Percentiles rank a stretch among this genome's conserved stretches.
Evolutionary conservation across 1,140 invertebrate genomes (phyloP).

Genomic region (silkworm (Bombyx mori)): ASM3026992v2 NC_085107.1:11934001-11934500

Average conservation of each 20-base stretch:
- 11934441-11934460: too few relatives aligned
- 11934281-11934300: constrained; percentile 46
- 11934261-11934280: constrained; percentile 40
- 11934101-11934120: constrained; percentile 30
- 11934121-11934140: constrained; percentile 47
- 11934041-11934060: constrained; percentile 19
- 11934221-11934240: constrained; percentile 46
- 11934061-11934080: constrained; percentile 37
- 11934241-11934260: constrained; percentile 47
- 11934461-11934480: too few relatives aligned
- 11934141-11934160: constrained; percentile 27
- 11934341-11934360: neutral
- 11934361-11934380: neutral
- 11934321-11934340: neutral
- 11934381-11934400: too few relatives aligned
- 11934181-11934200: constrained; percentile 20
- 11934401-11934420: too few relatives aligned
- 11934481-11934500: too few relatives aligned
- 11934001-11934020: constrained; percentile 26
- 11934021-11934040: constrained; percentile 28
- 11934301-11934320: constrained; percentile 9
- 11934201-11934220: constrained; percentile 43
- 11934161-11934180: constrained; percentile 6
- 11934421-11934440: too few relatives aligned
- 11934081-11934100: constrained; percentile 23